Conservation (phyloP, 2,888 invertebrate species). For the Parthenolecanium corni region DNA sequence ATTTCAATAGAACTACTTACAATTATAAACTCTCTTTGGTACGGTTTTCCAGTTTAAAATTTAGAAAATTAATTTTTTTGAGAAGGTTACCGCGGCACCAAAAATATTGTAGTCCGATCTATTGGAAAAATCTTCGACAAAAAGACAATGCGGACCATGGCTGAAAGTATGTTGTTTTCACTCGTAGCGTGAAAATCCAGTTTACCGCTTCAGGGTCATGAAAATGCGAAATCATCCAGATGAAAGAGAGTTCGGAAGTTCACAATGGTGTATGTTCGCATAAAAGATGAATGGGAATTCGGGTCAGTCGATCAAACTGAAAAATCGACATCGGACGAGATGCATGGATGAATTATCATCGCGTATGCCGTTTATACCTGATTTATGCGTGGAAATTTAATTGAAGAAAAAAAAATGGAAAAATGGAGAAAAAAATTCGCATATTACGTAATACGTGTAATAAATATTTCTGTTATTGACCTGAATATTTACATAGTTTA, state of each 20-base stretch:
- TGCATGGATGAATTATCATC: not conserved
- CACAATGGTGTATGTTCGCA: not conserved
- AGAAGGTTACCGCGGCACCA: no score
- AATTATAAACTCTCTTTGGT: no score
- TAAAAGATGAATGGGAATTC: not conserved
- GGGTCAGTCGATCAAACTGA: not conserved
- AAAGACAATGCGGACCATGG: no score
- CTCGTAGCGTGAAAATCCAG: not conserved
- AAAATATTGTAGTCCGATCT: no score
- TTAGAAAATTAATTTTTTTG: no score
- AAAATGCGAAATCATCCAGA: not conserved
- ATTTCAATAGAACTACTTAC: no score
- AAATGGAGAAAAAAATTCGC: not conserved
- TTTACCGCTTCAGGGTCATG: not conserved
- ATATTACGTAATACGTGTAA: conserved; percentile 1
- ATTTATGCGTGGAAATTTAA: conserved; percentile 7
- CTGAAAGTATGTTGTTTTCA: no score
- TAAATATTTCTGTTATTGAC: conserved; percentile 24
- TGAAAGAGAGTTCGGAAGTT: not conserved
- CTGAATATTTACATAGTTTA: conserved; percentile 7
- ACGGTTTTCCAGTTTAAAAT: no score
- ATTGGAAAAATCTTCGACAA: no score
- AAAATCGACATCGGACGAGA: not conserved
- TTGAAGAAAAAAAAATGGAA: not conserved
- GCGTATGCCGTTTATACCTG: not conserved